Base-by-base conservation (phyloP, 2,888 invertebrate genomes). In the Portevinia maculata region DNA sequence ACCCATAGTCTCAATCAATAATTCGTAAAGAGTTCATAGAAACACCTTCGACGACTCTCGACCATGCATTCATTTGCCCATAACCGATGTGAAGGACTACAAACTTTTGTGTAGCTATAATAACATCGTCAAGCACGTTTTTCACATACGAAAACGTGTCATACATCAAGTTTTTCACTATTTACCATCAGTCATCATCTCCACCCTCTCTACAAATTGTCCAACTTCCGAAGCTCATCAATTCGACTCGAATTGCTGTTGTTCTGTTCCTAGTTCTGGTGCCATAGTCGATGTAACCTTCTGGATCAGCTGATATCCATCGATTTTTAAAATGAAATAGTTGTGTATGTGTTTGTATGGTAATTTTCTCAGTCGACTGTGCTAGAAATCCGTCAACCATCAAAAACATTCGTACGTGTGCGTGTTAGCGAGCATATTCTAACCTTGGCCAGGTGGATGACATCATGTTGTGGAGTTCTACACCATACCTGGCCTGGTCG, bases 391-490 rank as follows among this genome's bases (percentile, higher is more conserved):
- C 15, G 15, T 39, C 2, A 15, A 39, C 39, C 7, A 15, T 2
- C 7, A 13, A 39, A n/a, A 13, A 21, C 11, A 11, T 46, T 19
- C 4, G 3, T 21, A 24, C 28, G 67, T 57, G 24, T 79, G 46
- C 37, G 52, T 79, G 46, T 48, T 65, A 59, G 64, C 55, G 3
- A 15, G n/a, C 19, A 13, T 32, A 50, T 34, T 32, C 37, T 74
- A 79, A 74, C 74, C 79, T 79, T 79, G 79, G 67, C 59, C 34
- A 39, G 79, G 65, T 79, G 48, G 79, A 74, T 79, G 79, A 73
- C 74, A 79, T 74, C 79, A 75, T 44, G n/a, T 6, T 15, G 59
- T 28, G 9, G 17, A 55, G 28, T n/a, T 59, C 28, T 15, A 4
- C 13, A 19, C 44, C 19, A 34, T 21, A 37, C 32, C 46, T 55